A percentile compares a stretch with the other conserved stretches of the same genome.
phyloP scores from a whole-genome alignment of 2,888 invertebrate species.

The Cremastinae sp. region DNA sequence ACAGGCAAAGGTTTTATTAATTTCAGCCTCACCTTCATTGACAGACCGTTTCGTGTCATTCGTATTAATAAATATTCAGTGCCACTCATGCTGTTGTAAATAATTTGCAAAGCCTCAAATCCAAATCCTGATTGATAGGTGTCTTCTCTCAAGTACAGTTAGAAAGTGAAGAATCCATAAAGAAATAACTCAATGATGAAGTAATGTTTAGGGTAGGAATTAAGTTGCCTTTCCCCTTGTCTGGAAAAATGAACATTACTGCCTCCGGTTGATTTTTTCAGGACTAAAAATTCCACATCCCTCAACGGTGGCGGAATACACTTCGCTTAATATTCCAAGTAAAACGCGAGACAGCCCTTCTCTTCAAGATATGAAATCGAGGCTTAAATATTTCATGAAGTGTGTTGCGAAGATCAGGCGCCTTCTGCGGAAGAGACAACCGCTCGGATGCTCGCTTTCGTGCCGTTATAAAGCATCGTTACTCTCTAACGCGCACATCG shows the following conservation, averaged over 20 bases:
- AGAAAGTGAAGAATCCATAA: no score
- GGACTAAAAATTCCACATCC: constrained; percentile 58
- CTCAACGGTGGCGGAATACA: constrained; percentile 37
- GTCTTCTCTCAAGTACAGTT: no score
- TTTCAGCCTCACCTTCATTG: neutral
- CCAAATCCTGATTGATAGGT: no score
- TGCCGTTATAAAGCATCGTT: constrained; percentile 78
- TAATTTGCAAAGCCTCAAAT: no score
- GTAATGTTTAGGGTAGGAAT: no score
- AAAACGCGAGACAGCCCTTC: constrained; percentile 60
- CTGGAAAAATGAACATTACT: neutral
- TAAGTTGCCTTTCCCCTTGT: constrained; percentile 63
- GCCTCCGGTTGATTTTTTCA: constrained; percentile 19
- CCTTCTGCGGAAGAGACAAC: constrained; percentile 54
- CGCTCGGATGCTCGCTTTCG: constrained; percentile 69
- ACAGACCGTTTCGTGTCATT: neutral
- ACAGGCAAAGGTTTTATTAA: constrained; percentile 1
- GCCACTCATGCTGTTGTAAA: no score
- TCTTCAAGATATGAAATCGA: constrained; percentile 78
- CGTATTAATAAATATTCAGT: no score
- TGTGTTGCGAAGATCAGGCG: constrained; percentile 69
- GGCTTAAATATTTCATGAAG: constrained; percentile 79
- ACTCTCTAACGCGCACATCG: constrained; percentile 70
- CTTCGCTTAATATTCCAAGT: constrained; percentile 74
- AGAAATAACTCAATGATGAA: no score